These are phyloP conservation scores for Apaloderma vittatum DNA, from an alignment of 2,113 vertebrate species.

Conservation along the genomic window DNA sequence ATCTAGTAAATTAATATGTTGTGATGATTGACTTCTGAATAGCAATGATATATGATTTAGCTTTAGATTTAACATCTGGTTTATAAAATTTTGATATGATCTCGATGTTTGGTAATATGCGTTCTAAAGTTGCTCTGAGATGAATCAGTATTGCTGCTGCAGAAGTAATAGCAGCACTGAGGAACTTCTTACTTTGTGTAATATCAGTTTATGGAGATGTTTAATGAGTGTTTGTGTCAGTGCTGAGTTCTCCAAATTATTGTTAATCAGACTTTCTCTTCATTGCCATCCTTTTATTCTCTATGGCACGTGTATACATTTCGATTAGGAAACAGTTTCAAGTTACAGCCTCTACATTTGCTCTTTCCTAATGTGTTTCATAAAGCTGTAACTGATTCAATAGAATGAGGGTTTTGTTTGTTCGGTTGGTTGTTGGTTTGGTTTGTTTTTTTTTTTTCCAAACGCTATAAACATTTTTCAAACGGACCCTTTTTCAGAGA, in stretches of 20 bases:
- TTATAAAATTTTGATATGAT: conserved; percentile 48
- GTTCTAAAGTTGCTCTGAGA: conserved; percentile 59
- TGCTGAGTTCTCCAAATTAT: neutral
- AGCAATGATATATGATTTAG: neutral
- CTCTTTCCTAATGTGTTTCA: neutral
- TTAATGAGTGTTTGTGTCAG: neutral
- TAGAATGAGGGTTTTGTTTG: neutral
- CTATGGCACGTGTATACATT: neutral
- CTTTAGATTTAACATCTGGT: neutral
- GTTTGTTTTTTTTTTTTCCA: neutral
- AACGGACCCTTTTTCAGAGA: neutral
- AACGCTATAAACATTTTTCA: neutral
- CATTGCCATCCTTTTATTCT: neutral
- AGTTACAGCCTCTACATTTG: neutral
- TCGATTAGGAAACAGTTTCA: neutral
- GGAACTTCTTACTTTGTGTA: conserved; percentile 35
- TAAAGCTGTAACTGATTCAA: neutral
- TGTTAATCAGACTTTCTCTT: neutral
- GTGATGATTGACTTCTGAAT: neutral
- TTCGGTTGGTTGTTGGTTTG: neutral
- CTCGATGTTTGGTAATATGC: neutral
- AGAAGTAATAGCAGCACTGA: conserved; percentile 12
- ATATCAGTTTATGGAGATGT: conserved; percentile 7
- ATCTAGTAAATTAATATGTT: neutral
- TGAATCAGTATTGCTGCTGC: neutral